Evolutionary conservation across 2,113 vertebrate species (phyloP).

Genomic region (Xenotilapia leptura): DNA sequence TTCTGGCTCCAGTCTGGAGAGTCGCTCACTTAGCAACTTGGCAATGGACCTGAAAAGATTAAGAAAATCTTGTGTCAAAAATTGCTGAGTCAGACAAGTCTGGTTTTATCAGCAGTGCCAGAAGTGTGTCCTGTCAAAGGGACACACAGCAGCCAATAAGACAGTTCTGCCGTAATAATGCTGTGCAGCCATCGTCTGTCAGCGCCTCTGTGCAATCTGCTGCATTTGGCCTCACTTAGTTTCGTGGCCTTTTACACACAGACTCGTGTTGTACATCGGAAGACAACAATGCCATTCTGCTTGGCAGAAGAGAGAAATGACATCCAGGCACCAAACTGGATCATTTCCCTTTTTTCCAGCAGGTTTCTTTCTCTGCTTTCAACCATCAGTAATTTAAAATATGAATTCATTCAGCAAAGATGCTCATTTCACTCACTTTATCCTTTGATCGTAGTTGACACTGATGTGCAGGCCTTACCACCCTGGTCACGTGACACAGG

Average conservation of each 20-base stretch:
- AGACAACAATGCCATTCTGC: not conserved
- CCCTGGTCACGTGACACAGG: rapidly evolving
- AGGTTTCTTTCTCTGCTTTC: not conserved
- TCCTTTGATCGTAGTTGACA: not conserved
- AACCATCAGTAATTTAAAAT: not conserved
- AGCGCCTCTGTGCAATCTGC: conserved; percentile 5
- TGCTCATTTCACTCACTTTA: not conserved
- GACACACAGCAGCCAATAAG: not conserved
- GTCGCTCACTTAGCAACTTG: not conserved
- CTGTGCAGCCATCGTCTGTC: conserved; percentile 39
- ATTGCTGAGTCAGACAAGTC: conserved; percentile 28
- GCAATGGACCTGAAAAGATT: conserved; percentile 28
- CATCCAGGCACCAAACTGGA: not conserved
- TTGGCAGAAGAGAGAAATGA: rapidly evolving
- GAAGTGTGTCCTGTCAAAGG: not conserved
- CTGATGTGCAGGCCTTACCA: not conserved
- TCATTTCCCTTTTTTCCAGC: not conserved
- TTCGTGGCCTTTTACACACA: not conserved
- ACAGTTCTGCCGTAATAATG: conserved; percentile 14
- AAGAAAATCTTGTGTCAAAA: conserved; percentile 27
- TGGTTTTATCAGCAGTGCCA: conserved; percentile 6
- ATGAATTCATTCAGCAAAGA: not conserved
- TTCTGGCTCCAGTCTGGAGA: not conserved
- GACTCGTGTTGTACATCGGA: not conserved
- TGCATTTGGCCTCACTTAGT: not conserved